A percentile compares a stretch with the other conserved stretches of the same genome.
phyloP scores from a whole-genome alignment of 2,113 vertebrate genomes.

The Anoura caudifer region DNA sequence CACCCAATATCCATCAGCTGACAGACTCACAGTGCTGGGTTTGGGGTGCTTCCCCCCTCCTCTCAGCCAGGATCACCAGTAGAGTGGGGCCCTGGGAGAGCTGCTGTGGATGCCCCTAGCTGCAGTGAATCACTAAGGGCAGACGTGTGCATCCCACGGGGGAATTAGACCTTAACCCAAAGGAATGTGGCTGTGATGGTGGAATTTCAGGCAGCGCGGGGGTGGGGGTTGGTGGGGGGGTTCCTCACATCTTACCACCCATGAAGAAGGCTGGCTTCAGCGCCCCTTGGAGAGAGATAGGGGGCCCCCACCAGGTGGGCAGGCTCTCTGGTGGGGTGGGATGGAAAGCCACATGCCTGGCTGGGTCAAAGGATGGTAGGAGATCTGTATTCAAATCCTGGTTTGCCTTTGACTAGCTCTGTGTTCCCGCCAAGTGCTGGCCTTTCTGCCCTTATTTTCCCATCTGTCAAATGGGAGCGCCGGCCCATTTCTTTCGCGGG shows the following conservation, averaged over 20 bases:
- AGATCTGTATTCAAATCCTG: background rate
- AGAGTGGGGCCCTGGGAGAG: conserved; percentile 8
- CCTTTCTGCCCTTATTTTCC: background rate
- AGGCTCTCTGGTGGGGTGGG: background rate
- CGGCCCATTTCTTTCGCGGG: background rate
- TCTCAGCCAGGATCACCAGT: background rate
- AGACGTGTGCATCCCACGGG: conserved; percentile 60
- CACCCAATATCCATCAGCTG: background rate
- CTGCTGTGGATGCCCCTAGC: background rate
- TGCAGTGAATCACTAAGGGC: conserved; percentile 67
- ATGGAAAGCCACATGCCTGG: background rate
- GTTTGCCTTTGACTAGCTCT: background rate
- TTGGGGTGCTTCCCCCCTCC: background rate
- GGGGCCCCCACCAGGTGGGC: background rate
- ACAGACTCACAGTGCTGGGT: background rate
- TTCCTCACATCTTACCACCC: background rate
- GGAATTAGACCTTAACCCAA: conserved; percentile 73
- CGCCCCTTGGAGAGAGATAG: background rate
- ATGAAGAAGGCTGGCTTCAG: background rate
- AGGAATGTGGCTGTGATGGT: conserved; percentile 65
- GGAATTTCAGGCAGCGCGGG: conserved; percentile 44
- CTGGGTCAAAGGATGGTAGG: background rate
- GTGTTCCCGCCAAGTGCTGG: background rate
- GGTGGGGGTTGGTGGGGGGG: background rate
- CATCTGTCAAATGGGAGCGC: conserved; percentile 60